Evolutionary conservation across 1,140 invertebrate genomes (phyloP).

Genomic region (Nephotettix cincticeps): DNA sequence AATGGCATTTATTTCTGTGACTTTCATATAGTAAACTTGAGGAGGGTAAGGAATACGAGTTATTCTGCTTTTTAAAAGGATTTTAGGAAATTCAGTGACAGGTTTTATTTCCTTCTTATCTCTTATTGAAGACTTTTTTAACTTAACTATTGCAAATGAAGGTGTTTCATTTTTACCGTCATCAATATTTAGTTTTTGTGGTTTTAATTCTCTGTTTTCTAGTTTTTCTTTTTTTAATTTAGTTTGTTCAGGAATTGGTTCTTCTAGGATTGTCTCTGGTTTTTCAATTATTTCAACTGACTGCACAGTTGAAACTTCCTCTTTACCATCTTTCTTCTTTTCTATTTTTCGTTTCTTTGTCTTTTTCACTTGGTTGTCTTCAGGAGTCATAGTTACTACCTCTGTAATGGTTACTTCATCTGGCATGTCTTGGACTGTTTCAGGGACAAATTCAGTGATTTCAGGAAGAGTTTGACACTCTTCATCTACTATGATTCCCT

Average conservation of each 20-base stretch:
- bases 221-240: slow-evolving; percentile 36
- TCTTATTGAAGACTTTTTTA: slow-evolving; percentile 56
- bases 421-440: slow-evolving; percentile 10
- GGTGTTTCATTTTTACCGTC: slow-evolving; percentile 47
- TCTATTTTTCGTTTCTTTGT: slow-evolving; percentile 42
- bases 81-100: slow-evolving; percentile 56
- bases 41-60: slow-evolving; percentile 50
- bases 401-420: slow-evolving; percentile 23
- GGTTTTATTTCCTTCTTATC: slow-evolving; percentile 53
- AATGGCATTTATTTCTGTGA: slow-evolving; percentile 38
- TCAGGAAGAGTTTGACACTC: neutral
- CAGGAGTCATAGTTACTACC: slow-evolving; percentile 38
- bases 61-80: slow-evolving; percentile 65
- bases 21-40: slow-evolving; percentile 35
- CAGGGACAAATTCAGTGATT: slow-evolving; percentile 16
- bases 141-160: slow-evolving; percentile 60
- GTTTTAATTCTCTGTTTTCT: slow-evolving; percentile 39
- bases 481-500: slow-evolving; percentile 29
- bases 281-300: no score
- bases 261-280: no score
- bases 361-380: slow-evolving; percentile 33
- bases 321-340: slow-evolving; percentile 37
- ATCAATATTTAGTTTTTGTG: slow-evolving; percentile 36
- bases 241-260: slow-evolving; percentile 34
- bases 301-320: slow-evolving; percentile 37